Evolutionary conservation across 37 sponge, comb jelly and placozoan genomes (phyloP), one percentile per base, ranked within the genome.

Genomic region (Haliclona indistincta): DNA sequence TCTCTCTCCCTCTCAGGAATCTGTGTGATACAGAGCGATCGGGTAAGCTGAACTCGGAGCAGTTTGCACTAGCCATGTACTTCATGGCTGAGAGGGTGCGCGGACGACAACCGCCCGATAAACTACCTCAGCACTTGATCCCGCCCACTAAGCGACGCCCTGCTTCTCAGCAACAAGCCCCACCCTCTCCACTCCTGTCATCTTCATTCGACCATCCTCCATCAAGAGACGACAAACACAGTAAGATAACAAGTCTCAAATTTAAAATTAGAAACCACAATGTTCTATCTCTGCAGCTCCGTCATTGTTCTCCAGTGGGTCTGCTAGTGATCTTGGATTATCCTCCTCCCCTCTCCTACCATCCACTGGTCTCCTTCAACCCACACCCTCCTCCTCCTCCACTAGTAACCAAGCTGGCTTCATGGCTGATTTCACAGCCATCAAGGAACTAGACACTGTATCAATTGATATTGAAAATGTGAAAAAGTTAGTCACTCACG

Each of bases 61-160:
- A 93, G 75, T 93, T 93, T 89, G 94, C 94, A 42, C 79, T 93
- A 37, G 94, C 94, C 54, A 86, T 93, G 91, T 80, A 56, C 73
- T 71, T 93, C 23, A 78, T 93, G 1, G 81, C 86, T 0, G 86
- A 91, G 80, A 91, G 82, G 74, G 92, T 93, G 0, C 61, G 77
- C 1, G 86, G 91, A 7, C 73, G 68, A 45, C 87, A 89, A 17
- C 65, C 63, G 2, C 94, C 94, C 43, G 72, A 55, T 3, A 68
- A 68, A 17, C 91, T 93, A 32, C 55, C 94, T 0, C 66, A 92
- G 0, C 39, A 81, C 52, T 68, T 88, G 80, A 82, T 93, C 38
- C 94, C 94, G 0, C 94, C 94, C 6, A 81, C 94, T 34, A 81
- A 55, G 73, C 20, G 73, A 56, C 68, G 2, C 26, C 30, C 13